Conservation (phyloP, 2,797 vertebrate species). For the Hapalemur alaotrensis region DNA sequence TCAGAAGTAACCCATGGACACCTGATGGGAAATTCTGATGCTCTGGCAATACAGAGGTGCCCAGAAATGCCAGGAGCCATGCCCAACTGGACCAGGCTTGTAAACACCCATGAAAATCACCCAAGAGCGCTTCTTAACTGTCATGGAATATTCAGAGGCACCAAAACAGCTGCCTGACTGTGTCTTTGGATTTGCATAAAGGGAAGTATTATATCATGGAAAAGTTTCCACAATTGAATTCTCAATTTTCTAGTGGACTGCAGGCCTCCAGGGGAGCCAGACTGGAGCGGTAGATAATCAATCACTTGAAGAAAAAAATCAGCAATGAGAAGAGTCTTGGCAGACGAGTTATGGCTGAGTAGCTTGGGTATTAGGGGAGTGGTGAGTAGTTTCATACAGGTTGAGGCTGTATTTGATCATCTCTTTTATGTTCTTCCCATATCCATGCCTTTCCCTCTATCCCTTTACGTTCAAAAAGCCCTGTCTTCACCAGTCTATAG, state of each 20-base stretch:
- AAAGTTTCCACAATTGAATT: neutral
- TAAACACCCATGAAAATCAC: neutral
- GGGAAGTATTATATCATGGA: neutral
- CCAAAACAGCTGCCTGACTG: neutral
- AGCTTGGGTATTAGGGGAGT: neutral
- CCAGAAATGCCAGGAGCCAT: neutral
- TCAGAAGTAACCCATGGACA: neutral
- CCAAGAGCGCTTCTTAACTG: neutral
- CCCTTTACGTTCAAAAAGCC: neutral
- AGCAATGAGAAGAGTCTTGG: neutral
- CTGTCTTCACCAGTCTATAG: neutral
- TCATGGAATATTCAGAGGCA: neutral
- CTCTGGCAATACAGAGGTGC: neutral
- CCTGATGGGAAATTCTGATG: neutral
- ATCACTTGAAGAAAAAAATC: neutral
- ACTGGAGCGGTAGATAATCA: neutral
- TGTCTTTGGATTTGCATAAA: neutral
- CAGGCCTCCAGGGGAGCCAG: neutral
- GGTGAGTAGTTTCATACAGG: neutral
- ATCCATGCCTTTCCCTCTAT: neutral
- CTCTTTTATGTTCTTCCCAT: neutral
- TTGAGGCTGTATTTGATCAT: neutral
- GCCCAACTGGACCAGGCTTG: neutral
- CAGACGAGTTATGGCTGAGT: neutral
- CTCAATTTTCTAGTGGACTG: neutral